Conservation (phyloP, 23 tunicate genomes). For the Styela clava region DNA sequence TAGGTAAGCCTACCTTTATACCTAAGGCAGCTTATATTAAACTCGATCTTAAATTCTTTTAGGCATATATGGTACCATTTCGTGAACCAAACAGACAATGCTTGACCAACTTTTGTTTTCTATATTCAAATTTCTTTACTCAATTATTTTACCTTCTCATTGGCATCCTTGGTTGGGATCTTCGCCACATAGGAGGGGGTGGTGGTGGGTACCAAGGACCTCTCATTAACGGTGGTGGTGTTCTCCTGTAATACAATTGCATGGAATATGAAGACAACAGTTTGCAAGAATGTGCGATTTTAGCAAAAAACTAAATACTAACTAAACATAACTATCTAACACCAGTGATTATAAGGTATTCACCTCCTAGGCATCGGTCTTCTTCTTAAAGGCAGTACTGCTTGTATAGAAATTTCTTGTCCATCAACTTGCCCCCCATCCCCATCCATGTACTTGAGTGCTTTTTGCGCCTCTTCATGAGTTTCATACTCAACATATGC, state of each 20-base stretch:
- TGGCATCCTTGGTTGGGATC: constrained; percentile 54
- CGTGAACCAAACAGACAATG: too few relatives aligned
- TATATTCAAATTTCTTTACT: too few relatives aligned
- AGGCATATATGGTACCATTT: too few relatives aligned
- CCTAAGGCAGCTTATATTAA: too few relatives aligned
- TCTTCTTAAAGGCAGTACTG: constrained; percentile 64
- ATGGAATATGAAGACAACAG: too few relatives aligned
- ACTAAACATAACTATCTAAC: too few relatives aligned
- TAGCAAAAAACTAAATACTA: too few relatives aligned
- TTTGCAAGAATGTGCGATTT: too few relatives aligned
- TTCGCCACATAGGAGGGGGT: constrained; percentile 51
- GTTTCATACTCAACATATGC: constrained; percentile 92
- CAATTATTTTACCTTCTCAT: not conserved
- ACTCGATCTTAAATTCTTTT: too few relatives aligned
- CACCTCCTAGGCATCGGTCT: constrained; percentile 46
- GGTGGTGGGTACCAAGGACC: constrained; percentile 64
- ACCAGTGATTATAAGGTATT: too few relatives aligned
- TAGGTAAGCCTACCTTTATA: too few relatives aligned
- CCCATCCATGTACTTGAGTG: constrained; percentile 91
- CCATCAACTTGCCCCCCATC: constrained; percentile 98
- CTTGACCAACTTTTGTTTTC: too few relatives aligned
- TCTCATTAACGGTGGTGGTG: constrained; percentile 48
- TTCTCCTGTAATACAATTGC: constrained; percentile 8
- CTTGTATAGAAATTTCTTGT: constrained; percentile 65
- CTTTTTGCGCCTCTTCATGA: constrained; percentile 87